Percentiles rank a stretch among this genome's conserved stretches.
Conservation (phyloP, 2,113 vertebrate species). For the Cepphus grylle region DNA sequence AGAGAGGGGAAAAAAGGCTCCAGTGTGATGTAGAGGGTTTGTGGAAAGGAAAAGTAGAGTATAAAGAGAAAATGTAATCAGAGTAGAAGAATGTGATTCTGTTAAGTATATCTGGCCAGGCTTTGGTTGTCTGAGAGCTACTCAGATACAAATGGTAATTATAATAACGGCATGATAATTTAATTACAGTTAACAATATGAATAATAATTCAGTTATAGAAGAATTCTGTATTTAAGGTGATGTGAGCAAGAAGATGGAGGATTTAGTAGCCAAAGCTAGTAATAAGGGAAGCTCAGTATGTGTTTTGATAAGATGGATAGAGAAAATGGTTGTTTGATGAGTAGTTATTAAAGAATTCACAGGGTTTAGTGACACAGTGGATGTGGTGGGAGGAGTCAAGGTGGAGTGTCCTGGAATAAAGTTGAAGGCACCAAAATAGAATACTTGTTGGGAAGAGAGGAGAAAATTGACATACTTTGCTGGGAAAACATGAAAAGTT, state of each 20-base stretch:
- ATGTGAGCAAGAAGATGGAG: background rate
- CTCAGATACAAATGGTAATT: constrained; percentile 7
- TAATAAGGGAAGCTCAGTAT: background rate
- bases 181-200: background rate
- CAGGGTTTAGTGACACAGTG: background rate
- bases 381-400: background rate
- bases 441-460: background rate
- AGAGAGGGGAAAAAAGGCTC: background rate
- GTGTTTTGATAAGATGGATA: background rate
- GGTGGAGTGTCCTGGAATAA: background rate
- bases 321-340: background rate
- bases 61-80: background rate
- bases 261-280: background rate
- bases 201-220: background rate
- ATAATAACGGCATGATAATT: background rate
- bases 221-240: background rate
- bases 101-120: background rate
- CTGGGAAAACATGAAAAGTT: background rate
- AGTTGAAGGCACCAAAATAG: background rate
- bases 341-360: background rate
- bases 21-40: background rate
- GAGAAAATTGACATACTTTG: background rate
- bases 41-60: background rate
- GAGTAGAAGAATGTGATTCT: background rate
- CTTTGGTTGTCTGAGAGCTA: background rate